Evolutionary conservation across 2,113 vertebrate species (phyloP), one percentile per base, ranked within the genome.

Genomic region (Heptranchias perlo): DNA sequence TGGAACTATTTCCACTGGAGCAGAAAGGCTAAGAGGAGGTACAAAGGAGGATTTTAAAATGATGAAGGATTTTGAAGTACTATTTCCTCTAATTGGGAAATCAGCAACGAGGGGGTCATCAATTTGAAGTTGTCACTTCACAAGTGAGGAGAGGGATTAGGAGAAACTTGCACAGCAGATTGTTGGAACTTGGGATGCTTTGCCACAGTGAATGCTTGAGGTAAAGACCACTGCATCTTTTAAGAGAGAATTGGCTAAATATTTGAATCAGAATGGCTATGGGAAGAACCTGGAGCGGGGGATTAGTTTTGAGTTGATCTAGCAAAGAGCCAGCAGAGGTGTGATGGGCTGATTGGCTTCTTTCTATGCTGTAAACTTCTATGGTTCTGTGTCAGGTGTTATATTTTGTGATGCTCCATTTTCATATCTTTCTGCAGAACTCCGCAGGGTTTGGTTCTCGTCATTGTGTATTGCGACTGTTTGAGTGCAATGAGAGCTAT

Each of bases 401-500:
- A n/a, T 78, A 39, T 16, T 39, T 78, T 78, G 16, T 13, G 14
- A 11, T 16, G 35, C n/a, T 39, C 13, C 76, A 39, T 78, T 78
- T 78, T 39, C 35, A 35, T 78, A 78, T 4, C 78, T 82, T 82
- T 82, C 39, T 44, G 6, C 8, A 82, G 0, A 21, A 21, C 39
- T 39, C 78, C 44, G 39, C 39, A 21, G 18, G 78, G 3, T 82
- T 82, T 44, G 39, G 16, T 82, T 44, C 39, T 82, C 23, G 78
- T 73, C 28, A 73, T 39, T 97, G 98, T 44, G n/a, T 82, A 16
- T 39, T 44, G 39, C n/a, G 5, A 44, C 16, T 82, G 39, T 82
- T 82, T 82, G 78, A 44, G n/a, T 44, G 78, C 44, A 44, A 82
- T 44, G 39, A 18, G 4, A 73, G 31, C 69, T 73, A 8, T 78